Evolutionary conservation across 2,113 vertebrate genomes (phyloP).

Genomic region (Petrocephalus microphthalmus): DNA sequence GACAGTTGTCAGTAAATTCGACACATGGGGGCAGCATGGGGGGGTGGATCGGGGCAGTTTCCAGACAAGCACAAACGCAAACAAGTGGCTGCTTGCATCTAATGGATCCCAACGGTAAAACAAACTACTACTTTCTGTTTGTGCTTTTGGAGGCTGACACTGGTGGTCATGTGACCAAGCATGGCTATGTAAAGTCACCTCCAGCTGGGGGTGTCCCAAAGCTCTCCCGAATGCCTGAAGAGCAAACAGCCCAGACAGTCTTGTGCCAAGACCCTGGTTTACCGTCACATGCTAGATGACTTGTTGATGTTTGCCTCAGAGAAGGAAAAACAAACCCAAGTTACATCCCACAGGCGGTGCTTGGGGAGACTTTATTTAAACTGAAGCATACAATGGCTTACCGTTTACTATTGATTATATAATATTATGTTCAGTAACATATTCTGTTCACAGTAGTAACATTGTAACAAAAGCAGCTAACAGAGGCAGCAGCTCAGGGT

Average conservation of each 20-base stretch:
- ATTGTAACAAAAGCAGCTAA: not conserved
- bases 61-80: not conserved
- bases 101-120: not conserved
- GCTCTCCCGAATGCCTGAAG: not conserved
- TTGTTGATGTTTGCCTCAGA: not conserved
- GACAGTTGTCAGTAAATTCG: constrained; percentile 2
- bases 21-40: not conserved
- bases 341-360: not conserved
- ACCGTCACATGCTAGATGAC: not conserved
- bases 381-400: not conserved
- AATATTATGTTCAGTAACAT: not conserved
- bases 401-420: not conserved
- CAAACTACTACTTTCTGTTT: not conserved
- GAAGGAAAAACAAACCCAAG: not conserved
- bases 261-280: not conserved
- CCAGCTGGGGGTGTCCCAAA: not conserved
- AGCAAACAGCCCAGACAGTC: not conserved
- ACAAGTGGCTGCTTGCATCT: not conserved
- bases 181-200: not conserved
- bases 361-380: constrained; percentile 12
- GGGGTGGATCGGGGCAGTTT: not conserved
- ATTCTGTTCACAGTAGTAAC: constrained; percentile 11
- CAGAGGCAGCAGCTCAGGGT: not conserved
- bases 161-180: not conserved
- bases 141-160: not conserved